Evolutionary conservation across 2,888 invertebrate species (phyloP), one percentile per base, ranked within the genome.

Genomic region (Papilio elwesi): DNA sequence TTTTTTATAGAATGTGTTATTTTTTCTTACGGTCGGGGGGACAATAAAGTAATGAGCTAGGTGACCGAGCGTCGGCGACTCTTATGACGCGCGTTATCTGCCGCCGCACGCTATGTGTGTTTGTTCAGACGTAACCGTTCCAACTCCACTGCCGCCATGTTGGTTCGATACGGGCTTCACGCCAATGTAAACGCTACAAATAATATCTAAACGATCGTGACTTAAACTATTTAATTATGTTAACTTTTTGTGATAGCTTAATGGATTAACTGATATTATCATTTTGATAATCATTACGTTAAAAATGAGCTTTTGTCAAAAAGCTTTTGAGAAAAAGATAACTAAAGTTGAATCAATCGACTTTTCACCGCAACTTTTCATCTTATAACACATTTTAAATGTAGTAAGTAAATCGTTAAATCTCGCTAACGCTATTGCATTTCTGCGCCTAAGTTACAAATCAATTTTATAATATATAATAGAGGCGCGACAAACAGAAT

Each of bases 71-170:
- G 82, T 81, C 79, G 89, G 89, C 91, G 87, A 88, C 85, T 87
- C 90, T 87, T 87, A 88, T 91, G 90, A 91, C 90, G 89, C 87
- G 87, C 87, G 89, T 91, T 92, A 92, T 92, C 92, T 90, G 78
- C 73, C 78, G 77, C 79, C 85, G 83, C 92, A 92, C 92, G 92
- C 92, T 87, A 92, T 88, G 84, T 87, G 91, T 89, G 84, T 81
- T 80, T 81, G 78, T 78, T 78, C 77, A 73, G 74, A 76, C 74
- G 74, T 78, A 74, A 76, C 76, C 72, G 75, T 72, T 73, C 75
- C 73, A 68, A 75, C 74, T 75, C 71, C 73, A 73, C 69, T 52
- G 70, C 65, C 71, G 67, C 66, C 57, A 64, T 68, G 64, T 68
- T 72, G 53, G 63, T 72, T 52, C 67, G 68, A 68, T 68, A 55